Evolutionary conservation across 2,888 invertebrate species (phyloP), one percentile per base, ranked within the genome.

Genomic region (Flabesymbios commensalis): DNA sequence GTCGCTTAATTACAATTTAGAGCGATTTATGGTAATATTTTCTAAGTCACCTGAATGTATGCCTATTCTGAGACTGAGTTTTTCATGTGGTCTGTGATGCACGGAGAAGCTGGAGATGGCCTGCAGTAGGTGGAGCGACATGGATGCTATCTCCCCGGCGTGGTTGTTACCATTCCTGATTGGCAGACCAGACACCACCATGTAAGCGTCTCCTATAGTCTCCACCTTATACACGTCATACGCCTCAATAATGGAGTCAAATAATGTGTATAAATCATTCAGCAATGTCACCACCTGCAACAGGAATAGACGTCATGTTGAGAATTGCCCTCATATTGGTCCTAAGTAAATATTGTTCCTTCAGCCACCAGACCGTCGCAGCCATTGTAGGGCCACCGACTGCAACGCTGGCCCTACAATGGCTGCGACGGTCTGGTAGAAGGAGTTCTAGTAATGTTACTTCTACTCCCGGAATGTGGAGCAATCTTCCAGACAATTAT

Each of bases 221-320:
- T 79, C 79, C 65, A 97, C 97, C 85, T 98, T 98, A 83, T 98
- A 98, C 48, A 98, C 98, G 81, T 80, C 79, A 75, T 92, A 93
- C 79, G 89, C 88, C 0, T 91, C 90, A 74, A 94, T 92, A 63
- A 93, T 91, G 0, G 90, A 89, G 77, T 94, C 94, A 76, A 92
- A 93, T 73, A 90, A 88, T 0, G 93, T 93, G 82, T 94, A 94
- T 52, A 94, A 84, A 76, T 93, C 92, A 78, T 94, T 94, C 43
- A 94, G 84, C 70, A 94, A 87, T 78, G 91, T 90, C 43, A 94
- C 92, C 1, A 94, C 90, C 89, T 95, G 91, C 10, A n/a, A n/a
- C n/a, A n/a, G n/a, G n/a, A n/a, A n/a, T n/a, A n/a, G n/a, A n/a
- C n/a, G n/a, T n/a, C n/a, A n/a, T n/a, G n/a, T n/a, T n/a, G n/a